Conservation (phyloP, 2,888 invertebrate species). For the Drosophila anomalata region DNA sequence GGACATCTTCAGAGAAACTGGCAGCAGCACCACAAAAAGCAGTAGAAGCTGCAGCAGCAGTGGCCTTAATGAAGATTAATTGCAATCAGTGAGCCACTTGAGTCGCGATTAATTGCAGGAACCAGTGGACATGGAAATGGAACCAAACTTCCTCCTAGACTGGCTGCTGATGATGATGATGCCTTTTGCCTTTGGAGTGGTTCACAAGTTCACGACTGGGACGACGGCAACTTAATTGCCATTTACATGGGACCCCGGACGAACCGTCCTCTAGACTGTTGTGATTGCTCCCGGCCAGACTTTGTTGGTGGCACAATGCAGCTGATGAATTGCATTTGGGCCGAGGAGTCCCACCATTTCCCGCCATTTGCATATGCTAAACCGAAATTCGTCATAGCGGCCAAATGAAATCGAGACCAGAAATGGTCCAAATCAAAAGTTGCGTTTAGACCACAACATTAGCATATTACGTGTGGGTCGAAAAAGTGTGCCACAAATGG, state of each 20-base stretch:
- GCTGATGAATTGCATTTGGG: conserved; percentile 65
- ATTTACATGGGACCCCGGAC: conserved; percentile 58
- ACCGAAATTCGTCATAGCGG: conserved; percentile 62
- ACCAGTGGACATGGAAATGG: conserved; percentile 62
- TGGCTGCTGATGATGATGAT: conserved; percentile 37
- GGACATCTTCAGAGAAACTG: conserved; percentile 51
- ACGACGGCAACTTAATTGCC: conserved; percentile 80
- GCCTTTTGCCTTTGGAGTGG: conserved; percentile 49
- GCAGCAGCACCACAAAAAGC: conserved; percentile 6
- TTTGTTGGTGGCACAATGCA: conserved; percentile 74
- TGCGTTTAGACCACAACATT: conserved; percentile 50
- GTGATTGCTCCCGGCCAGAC: conserved; percentile 45
- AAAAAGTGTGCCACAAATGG: conserved; percentile 69
- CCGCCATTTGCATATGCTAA: conserved; percentile 19
- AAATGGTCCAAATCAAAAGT: conserved; percentile 35
- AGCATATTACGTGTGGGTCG: conserved; percentile 58
- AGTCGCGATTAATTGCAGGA: conserved; percentile 81
- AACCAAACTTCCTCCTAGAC: conserved; percentile 61
- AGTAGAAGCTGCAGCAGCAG: conserved; percentile 6
- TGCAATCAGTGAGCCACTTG: conserved; percentile 82
- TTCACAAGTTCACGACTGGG: conserved; percentile 80
- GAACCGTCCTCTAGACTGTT: conserved; percentile 12
- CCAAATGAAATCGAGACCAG: conserved; percentile 29
- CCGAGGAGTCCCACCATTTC: conserved; percentile 1
- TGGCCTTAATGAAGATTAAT: conserved; percentile 83